Base-by-base conservation (phyloP, 30 jellyfish, hydroid and myxozoan genomes). In the Phacellophora camtschatica region DNA sequence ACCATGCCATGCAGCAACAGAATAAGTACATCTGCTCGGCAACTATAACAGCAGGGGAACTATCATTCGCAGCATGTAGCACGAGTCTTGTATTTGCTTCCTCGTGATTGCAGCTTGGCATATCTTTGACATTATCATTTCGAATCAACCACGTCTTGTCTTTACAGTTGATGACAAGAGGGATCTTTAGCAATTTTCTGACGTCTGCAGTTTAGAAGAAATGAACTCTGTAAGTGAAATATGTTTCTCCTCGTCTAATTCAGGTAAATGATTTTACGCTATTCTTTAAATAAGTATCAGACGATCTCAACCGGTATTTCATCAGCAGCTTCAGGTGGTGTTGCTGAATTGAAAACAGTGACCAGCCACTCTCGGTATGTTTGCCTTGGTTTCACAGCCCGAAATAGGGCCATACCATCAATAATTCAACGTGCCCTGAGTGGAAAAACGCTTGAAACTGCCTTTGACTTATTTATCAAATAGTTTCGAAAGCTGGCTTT, bases 21-120 rank as follows among this genome's bases (percentile, higher is more conserved):
- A 29, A 63, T 63, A 29, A 63, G 55, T 61, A 63, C 77, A 63
- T 63, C 77, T 3, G 77, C 77, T 63, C 29, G 51, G 77, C 77
- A 35, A 24, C 55, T 11, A 63, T 35, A 63, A 63, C 77, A 31
- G 55, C 77, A 63, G 51, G 2, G 51, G 46, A 1, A 18, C 2
- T 55, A 23, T 24, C 55, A 63, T 29, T 2, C n/a, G 55, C 51
- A 63, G 77, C 77, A 63, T 63, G 77, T 27, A 1, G 68, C 2
- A 63, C 77, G 27, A 63, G 51, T 7, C 77, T 2, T 63, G 77
- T 63, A 63, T 63, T 59, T 0, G 77, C 77, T 59, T 63, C 77
- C 55, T 63, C 7, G 1, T 63, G 77, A 63, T 63, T 61, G 51
- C n/a, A 11, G 19, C 13, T 9, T 41, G 9, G 55, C 55, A 10